Evolutionary conservation across 2,797 vertebrate species (phyloP), one percentile per base, ranked within the genome.

Genomic region (Chelonia mydas): DNA sequence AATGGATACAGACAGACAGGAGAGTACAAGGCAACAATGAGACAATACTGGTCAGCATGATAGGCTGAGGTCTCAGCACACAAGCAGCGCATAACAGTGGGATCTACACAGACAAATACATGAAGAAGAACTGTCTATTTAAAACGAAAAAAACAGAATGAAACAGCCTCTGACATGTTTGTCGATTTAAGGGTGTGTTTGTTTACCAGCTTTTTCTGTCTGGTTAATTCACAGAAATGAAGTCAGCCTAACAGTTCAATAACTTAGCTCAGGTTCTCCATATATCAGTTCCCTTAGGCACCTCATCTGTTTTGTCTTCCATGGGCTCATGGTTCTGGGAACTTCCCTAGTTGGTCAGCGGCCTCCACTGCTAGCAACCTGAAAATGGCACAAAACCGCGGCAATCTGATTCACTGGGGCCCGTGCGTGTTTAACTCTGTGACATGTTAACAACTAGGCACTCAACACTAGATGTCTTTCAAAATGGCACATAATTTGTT

Each of bases 361-460:
- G 92, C 50, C 85, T 37, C 74, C 61, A 28, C 12, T 83, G 90
- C 85, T 96, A 90, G 81, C 81, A 5, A 2, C 45, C 76, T 92
- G 89, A 95, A 96, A 79, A 77, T 84, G 84, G 50, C 90, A 94
- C 86, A 93, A 89, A 96, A 91, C 80, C 1, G 50, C 86, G 51
- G 82, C 84, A 72, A 37, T 41, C 86, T 91, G 90, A 93, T 92
- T 95, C 90, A 93, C 0, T 0, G 89, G 15, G 74, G 84, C 88
- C 54, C 78, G 95, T 90, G 89, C 88, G 59, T 72, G 84, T 85
- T 88, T 88, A 89, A 82, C 90, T 79, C 88, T 4, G 23, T 15
- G 7, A 13, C 16, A 74, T 74, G 59, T 90, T 87, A 47, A 37
- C 59, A 87, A 92, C 72, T 55, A 83, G 86, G 76, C 37, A 94